phyloP scores from a whole-genome alignment of 2,113 vertebrate genomes.

The Triplophysa rosa region DNA sequence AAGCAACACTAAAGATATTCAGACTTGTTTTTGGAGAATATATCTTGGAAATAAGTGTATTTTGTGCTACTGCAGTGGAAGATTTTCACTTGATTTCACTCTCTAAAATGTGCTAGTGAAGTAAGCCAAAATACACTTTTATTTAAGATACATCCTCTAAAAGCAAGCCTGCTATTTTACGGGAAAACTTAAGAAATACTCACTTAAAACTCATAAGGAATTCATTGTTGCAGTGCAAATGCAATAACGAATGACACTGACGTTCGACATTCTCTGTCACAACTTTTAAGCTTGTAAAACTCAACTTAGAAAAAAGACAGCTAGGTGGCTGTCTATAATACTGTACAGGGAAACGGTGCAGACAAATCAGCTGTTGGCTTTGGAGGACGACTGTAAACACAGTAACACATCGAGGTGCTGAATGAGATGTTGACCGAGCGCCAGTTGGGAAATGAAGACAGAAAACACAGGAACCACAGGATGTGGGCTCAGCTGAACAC shows the following conservation, averaged over 20 bases:
- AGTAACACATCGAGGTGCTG: conserved; percentile 60
- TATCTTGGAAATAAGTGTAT: too few relatives aligned
- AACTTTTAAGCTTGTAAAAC: conserved; percentile 41
- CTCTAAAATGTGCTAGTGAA: too few relatives aligned
- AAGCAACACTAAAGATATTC: too few relatives aligned
- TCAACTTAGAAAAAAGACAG: conserved; percentile 26
- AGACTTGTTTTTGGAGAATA: too few relatives aligned
- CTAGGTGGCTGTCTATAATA: conserved; percentile 32
- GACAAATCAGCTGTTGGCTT: conserved; percentile 54
- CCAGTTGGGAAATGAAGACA: conserved; percentile 61
- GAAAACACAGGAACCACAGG: conserved; percentile 47
- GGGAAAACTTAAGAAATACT: too few relatives aligned
- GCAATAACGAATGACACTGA: neutral
- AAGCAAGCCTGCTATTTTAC: too few relatives aligned
- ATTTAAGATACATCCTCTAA: too few relatives aligned
- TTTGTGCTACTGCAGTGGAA: too few relatives aligned
- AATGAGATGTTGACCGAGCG: conserved; percentile 57
- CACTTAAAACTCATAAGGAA: too few relatives aligned
- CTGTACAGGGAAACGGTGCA: conserved; percentile 44
- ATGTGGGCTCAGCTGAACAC: conserved; percentile 34
- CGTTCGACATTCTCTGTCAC: conserved; percentile 61
- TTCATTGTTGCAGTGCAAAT: too few relatives aligned
- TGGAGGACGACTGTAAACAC: conserved; percentile 59
- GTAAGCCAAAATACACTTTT: too few relatives aligned
- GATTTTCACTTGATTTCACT: too few relatives aligned